A percentile compares a stretch with the other conserved stretches of the same genome.
Evolutionary conservation across 2,888 invertebrate species (phyloP).

Genomic region (Drosophila glabriapex): DNA sequence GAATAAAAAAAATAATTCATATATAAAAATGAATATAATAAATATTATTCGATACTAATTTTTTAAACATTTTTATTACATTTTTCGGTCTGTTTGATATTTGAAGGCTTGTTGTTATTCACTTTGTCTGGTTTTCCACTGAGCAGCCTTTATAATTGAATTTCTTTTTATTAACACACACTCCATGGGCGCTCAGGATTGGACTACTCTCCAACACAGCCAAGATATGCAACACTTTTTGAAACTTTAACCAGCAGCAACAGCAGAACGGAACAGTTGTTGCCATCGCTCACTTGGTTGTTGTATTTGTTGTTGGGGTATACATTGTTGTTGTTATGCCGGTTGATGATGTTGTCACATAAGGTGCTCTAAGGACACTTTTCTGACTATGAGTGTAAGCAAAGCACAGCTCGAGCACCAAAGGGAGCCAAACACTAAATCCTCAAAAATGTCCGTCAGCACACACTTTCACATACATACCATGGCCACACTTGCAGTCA

Average conservation of each 20-base stretch:
- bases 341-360: conserved; percentile 22
- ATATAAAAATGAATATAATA: background rate
- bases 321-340: background rate
- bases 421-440: conserved; percentile 26
- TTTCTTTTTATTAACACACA: background rate
- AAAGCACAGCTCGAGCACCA: conserved; percentile 33
- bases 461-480: conserved; percentile 10
- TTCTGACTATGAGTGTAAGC: conserved; percentile 41
- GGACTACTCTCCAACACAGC: conserved; percentile 10
- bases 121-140: background rate
- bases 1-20: background rate
- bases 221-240: conserved; percentile 42
- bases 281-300: conserved; percentile 10
- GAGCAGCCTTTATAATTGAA: background rate
- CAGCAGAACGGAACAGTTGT: conserved; percentile 37
- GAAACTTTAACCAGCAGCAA: conserved; percentile 6
- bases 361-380: conserved; percentile 15
- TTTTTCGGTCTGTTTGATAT: background rate
- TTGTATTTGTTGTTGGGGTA: conserved; percentile 6
- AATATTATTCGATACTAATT: background rate
- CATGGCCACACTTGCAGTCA: conserved; percentile 24
- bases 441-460: conserved; percentile 38
- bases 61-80: background rate
- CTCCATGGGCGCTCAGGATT: conserved; percentile 10
- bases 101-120: background rate